phyloP scores from a whole-genome alignment of 2,888 invertebrate genomes.

The Tanypteryx hageni region DNA sequence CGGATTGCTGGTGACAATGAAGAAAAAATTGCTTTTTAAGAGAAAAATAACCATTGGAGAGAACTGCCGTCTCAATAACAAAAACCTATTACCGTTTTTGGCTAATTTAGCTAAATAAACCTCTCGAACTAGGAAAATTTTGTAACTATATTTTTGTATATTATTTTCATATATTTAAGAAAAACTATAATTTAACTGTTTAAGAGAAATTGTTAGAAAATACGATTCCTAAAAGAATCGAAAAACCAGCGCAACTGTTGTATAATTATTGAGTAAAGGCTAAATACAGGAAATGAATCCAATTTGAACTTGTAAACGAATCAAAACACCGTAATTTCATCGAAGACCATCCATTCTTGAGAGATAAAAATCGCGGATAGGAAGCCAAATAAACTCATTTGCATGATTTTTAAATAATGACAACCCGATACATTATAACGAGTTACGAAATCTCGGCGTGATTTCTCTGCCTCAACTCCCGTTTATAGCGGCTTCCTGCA shows the following conservation, averaged over 20 bases:
- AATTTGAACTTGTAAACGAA: background rate
- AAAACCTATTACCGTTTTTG: no score
- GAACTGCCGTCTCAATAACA: no score
- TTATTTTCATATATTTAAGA: no score
- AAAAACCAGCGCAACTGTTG: background rate
- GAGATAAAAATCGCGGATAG: background rate
- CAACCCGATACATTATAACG: background rate
- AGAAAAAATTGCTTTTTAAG: no score
- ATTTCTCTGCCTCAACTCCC: background rate
- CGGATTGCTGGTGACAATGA: no score
- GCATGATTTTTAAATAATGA: slow-evolving; percentile 11
- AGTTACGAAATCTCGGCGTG: background rate
- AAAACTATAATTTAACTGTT: no score
- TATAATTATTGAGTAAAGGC: background rate
- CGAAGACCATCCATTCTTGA: background rate
- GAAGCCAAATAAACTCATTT: slow-evolving; percentile 20
- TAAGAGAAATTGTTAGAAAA: no score
- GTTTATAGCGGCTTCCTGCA: background rate
- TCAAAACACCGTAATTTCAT: background rate
- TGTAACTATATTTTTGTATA: no score
- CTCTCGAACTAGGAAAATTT: no score
- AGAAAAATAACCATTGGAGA: no score
- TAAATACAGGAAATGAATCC: background rate
- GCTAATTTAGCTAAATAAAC: no score
- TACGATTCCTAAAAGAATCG: background rate